Evolutionary conservation across 2,113 vertebrate species (phyloP).

Genomic region (Calyptomena viridis): DNA sequence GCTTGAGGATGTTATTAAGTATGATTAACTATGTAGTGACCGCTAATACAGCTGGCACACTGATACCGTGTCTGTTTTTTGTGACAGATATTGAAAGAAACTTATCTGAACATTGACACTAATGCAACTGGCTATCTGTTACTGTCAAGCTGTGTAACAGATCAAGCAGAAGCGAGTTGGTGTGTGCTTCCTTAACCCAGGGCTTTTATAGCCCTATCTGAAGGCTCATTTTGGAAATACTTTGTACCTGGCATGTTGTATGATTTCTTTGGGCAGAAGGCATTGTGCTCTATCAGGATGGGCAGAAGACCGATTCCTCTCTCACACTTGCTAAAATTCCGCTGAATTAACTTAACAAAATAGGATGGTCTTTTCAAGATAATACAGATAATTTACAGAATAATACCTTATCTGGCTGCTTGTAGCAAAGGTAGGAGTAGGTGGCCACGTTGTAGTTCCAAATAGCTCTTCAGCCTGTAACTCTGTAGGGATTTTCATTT

Average conservation of each 20-base stretch:
- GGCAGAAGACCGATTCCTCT: conserved; percentile 19
- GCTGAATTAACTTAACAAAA: conserved; percentile 1
- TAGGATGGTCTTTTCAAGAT: background rate
- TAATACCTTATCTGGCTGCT: conserved; percentile 21
- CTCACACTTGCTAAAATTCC: background rate
- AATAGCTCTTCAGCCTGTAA: background rate
- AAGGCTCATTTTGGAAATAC: conserved; percentile 10
- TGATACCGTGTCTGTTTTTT: conserved; percentile 15
- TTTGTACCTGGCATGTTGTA: background rate
- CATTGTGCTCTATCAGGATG: conserved; percentile 5
- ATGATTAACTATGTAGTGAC: conserved; percentile 44
- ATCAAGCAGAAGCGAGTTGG: conserved; percentile 43
- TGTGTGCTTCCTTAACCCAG: conserved; percentile 39
- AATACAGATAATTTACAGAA: too few species aligned
- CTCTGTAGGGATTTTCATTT: conserved; percentile 32
- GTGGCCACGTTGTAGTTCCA: conserved; percentile 3
- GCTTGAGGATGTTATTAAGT: conserved; percentile 28
- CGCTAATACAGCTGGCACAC: conserved; percentile 16
- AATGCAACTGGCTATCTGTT: conserved; percentile 60
- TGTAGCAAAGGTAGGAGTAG: conserved; percentile 11
- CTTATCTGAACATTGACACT: conserved; percentile 56
- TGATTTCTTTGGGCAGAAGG: conserved; percentile 27
- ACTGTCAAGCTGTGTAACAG: conserved; percentile 56
- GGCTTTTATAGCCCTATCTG: conserved; percentile 24
- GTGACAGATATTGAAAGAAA: conserved; percentile 59